A percentile compares a stretch with the other conserved stretches of the same genome.
Conservation (phyloP, 2,113 vertebrate species). For the Callospermophilus lateralis region DNA sequence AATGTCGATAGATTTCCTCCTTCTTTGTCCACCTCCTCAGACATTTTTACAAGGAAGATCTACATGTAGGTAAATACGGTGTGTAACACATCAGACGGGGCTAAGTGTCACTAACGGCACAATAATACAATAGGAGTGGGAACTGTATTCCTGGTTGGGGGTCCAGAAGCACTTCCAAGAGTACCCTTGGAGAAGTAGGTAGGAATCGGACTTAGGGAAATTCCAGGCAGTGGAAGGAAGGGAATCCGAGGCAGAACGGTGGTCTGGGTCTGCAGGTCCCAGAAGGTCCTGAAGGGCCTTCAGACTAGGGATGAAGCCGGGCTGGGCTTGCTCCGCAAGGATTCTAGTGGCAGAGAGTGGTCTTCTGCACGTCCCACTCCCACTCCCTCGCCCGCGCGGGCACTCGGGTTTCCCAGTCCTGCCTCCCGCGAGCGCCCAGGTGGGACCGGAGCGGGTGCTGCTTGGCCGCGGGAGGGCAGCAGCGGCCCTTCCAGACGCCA, state of each 20-base stretch:
- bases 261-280: not conserved
- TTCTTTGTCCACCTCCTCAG: not conserved
- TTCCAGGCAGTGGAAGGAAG: not conserved
- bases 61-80: not conserved
- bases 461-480: slow-evolving; percentile 80
- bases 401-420: not conserved
- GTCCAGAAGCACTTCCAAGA: not conserved
- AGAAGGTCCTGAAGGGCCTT: not conserved
- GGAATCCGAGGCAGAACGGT: not conserved
- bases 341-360: not conserved
- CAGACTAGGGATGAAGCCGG: not conserved
- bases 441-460: not conserved
- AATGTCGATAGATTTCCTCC: not conserved
- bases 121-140: not conserved
- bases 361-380: not conserved
- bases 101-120: not conserved
- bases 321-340: not conserved
- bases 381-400: not conserved
- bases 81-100: not conserved
- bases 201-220: not conserved
- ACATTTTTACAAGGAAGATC: not conserved
- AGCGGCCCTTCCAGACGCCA: slow-evolving; percentile 63
- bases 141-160: slow-evolving; percentile 12
- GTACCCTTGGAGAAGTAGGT: not conserved
- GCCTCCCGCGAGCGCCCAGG: not conserved